phyloP scores from a whole-genome alignment of 2,113 vertebrate genomes.

The Hippocampus comes region DNA sequence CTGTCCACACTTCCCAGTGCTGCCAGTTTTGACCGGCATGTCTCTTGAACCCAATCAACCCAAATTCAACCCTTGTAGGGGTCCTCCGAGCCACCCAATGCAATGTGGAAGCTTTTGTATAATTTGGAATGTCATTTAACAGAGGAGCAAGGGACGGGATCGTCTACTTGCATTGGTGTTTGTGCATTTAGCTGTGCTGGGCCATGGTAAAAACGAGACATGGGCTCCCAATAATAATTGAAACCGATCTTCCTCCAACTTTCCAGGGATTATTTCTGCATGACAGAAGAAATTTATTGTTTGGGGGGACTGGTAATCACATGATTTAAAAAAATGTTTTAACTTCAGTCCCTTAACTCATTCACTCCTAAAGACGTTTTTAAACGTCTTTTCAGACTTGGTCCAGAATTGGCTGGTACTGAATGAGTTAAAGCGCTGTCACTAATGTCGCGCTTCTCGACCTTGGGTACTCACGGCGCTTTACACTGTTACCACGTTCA shows the following conservation, averaged over 20 bases:
- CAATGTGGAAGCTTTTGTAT: constrained; percentile 43
- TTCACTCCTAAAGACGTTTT: too few species aligned
- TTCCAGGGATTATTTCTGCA: neutral
- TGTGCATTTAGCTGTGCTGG: neutral
- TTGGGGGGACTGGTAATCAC: too few species aligned
- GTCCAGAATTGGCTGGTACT: too few species aligned
- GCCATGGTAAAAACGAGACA: neutral
- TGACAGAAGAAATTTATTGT: neutral
- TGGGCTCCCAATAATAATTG: neutral
- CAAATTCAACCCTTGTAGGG: constrained; percentile 14
- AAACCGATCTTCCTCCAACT: neutral
- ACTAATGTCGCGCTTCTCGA: too few species aligned
- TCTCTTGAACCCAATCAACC: constrained; percentile 33
- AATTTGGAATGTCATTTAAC: neutral
- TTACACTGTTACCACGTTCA: too few species aligned
- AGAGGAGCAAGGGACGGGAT: neutral
- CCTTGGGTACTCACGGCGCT: too few species aligned
- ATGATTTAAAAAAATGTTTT: too few species aligned
- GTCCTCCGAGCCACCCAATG: neutral
- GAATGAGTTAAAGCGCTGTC: too few species aligned
- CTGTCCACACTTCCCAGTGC: constrained; percentile 39
- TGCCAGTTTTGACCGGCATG: constrained; percentile 7
- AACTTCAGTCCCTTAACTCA: too few species aligned
- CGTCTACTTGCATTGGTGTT: neutral
- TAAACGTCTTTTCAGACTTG: too few species aligned